A percentile compares a stretch with the other conserved stretches of the same genome.
Evolutionary conservation across 2,797 vertebrate genomes (phyloP).

Genomic region (Meda fulgida): DNA sequence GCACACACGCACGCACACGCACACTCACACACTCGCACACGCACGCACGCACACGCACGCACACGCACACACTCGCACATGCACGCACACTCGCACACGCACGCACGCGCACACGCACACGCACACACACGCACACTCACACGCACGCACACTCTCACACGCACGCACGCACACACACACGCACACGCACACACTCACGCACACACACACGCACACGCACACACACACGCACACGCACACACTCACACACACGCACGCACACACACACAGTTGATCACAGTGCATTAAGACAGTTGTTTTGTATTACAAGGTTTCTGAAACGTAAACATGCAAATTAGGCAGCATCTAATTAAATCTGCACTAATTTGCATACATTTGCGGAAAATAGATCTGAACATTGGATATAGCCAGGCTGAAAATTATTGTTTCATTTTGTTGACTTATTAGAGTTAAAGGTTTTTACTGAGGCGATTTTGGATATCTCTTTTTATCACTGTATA

Average conservation of each 20-base stretch:
- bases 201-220: neutral
- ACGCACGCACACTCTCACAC: too few relatives aligned
- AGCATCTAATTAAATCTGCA: neutral
- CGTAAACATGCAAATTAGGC: neutral
- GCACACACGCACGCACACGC: too few relatives aligned
- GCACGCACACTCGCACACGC: too few relatives aligned
- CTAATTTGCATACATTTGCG: neutral
- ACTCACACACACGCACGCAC: too few relatives aligned
- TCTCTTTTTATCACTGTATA: neutral
- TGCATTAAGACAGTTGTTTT: neutral
- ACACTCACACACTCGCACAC: too few relatives aligned
- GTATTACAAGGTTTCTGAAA: neutral
- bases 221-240: neutral
- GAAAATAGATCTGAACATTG: neutral
- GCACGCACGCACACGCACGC: neutral
- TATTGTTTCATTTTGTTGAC: neutral
- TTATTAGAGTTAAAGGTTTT: neutral
- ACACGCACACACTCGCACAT: neutral
- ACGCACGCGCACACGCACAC: neutral
- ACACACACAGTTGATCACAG: neutral
- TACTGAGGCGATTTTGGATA: neutral
- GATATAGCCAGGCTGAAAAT: neutral
- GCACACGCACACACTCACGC: neutral
- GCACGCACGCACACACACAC: too few relatives aligned
- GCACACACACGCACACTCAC: too few relatives aligned